Percentiles rank a stretch among this genome's conserved stretches.
These are phyloP conservation scores for Amazona guildingii DNA, from an alignment of 2,113 vertebrate genomes.

Conservation along the genomic window DNA sequence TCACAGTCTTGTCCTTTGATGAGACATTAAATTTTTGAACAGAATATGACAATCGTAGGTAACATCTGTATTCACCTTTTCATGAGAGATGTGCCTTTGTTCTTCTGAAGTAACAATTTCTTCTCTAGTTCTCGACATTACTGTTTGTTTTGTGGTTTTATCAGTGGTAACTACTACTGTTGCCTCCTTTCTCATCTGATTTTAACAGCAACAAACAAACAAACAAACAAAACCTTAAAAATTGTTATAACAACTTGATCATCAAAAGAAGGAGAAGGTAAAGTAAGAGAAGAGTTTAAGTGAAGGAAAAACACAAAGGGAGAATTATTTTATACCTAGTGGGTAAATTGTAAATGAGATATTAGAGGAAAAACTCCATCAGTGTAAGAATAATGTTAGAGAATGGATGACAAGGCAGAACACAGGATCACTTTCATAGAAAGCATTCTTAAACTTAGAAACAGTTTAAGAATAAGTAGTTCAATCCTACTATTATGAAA, in stretches of 20 bases:
- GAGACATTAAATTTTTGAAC: background rate
- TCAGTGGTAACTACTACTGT: conserved; percentile 72
- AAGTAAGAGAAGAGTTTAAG: background rate
- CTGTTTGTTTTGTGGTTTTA: conserved; percentile 77
- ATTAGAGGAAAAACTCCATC: background rate
- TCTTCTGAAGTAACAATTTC: conserved; percentile 69
- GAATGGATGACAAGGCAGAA: background rate
- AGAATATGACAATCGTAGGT: background rate
- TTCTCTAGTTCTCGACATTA: conserved; percentile 78
- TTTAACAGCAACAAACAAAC: conserved; percentile 51
- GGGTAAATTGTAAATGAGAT: background rate
- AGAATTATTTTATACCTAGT: background rate
- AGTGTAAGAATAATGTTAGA: conserved; percentile 21
- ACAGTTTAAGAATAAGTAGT: conserved; percentile 8
- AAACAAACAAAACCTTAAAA: conserved; percentile 1
- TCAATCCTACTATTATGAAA: background rate
- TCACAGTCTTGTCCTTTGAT: background rate
- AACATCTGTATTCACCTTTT: conserved; percentile 78
- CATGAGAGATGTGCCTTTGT: conserved; percentile 74
- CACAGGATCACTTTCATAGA: background rate
- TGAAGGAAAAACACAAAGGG: background rate
- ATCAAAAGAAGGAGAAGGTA: background rate
- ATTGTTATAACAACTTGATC: background rate
- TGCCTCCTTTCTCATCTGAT: conserved; percentile 78
- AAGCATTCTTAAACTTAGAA: conserved; percentile 11